Percentiles rank a stretch among this genome's conserved stretches.
phyloP scores from a whole-genome alignment of 2,888 invertebrate species.

The Phyllotreta striolata region DNA sequence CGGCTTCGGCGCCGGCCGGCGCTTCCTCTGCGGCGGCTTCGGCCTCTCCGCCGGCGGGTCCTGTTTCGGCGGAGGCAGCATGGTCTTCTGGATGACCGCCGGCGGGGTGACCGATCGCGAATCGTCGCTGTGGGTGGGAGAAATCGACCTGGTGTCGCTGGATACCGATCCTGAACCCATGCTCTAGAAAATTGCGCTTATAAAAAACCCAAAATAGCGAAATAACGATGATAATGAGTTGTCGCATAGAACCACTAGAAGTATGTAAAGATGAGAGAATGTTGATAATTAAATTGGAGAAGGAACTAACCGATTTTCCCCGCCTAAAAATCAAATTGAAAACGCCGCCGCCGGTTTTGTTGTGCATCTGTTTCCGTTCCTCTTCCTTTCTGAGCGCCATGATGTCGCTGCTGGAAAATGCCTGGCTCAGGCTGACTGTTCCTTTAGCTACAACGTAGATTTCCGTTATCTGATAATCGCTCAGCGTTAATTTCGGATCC shows the following conservation, averaged over 20 bases:
- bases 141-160: constrained; percentile 62
- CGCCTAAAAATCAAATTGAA: constrained; percentile 65
- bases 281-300: not conserved
- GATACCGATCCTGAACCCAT: constrained; percentile 59
- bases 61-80: constrained; percentile 51
- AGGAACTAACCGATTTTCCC: constrained; percentile 57
- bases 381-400: constrained; percentile 68
- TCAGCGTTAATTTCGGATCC: constrained; percentile 66
- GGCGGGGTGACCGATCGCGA: constrained; percentile 61
- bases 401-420: constrained; percentile 62
- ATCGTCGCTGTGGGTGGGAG: constrained; percentile 70
- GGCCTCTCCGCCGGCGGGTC: constrained; percentile 59
- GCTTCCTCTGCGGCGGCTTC: constrained; percentile 64
- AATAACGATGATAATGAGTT: too few species aligned
- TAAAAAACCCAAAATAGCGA: too few species aligned
- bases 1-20: constrained; percentile 68
- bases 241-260: too few species aligned
- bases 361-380: constrained; percentile 65
- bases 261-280: too few species aligned
- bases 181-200: constrained; percentile 50
- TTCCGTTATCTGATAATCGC: constrained; percentile 72
- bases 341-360: constrained; percentile 62
- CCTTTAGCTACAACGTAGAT: constrained; percentile 68
- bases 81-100: constrained; percentile 51
- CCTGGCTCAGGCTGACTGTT: constrained; percentile 62